phyloP scores from a whole-genome alignment of 2,797 vertebrate species.

The Sandelia bainsii region DNA sequence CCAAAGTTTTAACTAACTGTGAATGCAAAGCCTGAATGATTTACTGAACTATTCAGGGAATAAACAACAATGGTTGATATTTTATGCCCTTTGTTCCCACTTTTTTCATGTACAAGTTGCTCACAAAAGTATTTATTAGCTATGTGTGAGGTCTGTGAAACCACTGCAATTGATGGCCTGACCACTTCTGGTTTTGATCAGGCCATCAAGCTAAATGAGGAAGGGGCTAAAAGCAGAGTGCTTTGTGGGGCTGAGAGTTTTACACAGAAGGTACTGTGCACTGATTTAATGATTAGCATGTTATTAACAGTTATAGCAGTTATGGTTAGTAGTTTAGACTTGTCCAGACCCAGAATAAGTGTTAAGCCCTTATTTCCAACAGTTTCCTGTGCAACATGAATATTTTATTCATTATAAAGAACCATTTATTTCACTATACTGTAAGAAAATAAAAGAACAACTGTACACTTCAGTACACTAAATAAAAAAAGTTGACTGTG shows the following conservation, averaged over 20 bases:
- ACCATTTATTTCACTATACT: constrained; percentile 3
- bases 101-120: constrained; percentile 33
- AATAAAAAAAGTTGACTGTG: too few relatives aligned
- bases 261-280: constrained; percentile 67
- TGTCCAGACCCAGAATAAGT: constrained; percentile 47
- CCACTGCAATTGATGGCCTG: constrained; percentile 29
- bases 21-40: constrained; percentile 4
- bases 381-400: neutral
- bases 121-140: constrained; percentile 39
- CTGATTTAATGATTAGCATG: constrained; percentile 55
- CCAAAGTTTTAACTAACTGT: neutral
- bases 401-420: constrained; percentile 24
- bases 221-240: constrained; percentile 67
- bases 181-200: constrained; percentile 47
- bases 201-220: constrained; percentile 69
- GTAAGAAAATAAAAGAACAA: neutral
- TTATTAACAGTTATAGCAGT: constrained; percentile 20
- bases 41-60: constrained; percentile 11
- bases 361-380: constrained; percentile 5
- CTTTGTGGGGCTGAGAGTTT: constrained; percentile 56
- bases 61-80: constrained; percentile 18
- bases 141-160: constrained; percentile 74
- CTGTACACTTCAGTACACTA: neutral
- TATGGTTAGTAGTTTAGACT: constrained; percentile 40
- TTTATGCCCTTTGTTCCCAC: constrained; percentile 38